Percentiles rank a stretch among this genome's conserved stretches.
phyloP scores from a whole-genome alignment of 2,797 vertebrate species.

The Perodicticus potto region DNA sequence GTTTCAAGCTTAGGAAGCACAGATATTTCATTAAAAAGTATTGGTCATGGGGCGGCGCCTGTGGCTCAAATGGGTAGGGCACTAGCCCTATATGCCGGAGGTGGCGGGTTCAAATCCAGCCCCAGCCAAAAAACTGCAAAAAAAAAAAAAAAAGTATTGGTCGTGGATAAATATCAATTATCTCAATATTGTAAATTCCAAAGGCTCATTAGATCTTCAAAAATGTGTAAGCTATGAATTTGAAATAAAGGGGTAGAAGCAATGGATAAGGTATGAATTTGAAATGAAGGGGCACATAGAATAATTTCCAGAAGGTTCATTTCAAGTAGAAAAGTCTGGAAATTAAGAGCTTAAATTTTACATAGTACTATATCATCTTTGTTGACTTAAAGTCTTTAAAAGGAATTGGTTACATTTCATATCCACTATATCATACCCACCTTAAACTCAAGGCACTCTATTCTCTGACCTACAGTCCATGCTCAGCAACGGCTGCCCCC shows the following conservation, averaged over 20 bases:
- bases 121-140: too few relatives aligned
- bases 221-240: not conserved
- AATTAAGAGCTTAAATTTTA: not conserved
- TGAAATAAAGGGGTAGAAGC: not conserved
- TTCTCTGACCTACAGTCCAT: not conserved
- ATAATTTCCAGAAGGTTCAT: not conserved
- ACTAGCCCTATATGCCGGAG: too few relatives aligned
- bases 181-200: not conserved
- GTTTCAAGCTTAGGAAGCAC: too few relatives aligned
- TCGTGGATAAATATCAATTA: not conserved
- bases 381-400: not conserved
- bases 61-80: too few relatives aligned
- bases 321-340: constrained; percentile 28
- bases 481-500: not conserved
- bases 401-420: not conserved
- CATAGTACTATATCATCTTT: not conserved
- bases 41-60: not conserved
- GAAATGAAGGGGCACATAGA: not conserved
- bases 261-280: not conserved
- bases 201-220: not conserved
- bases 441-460: not conserved
- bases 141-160: too few relatives aligned
- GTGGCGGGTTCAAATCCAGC: too few relatives aligned
- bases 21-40: too few relatives aligned
- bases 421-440: not conserved